Evolutionary conservation across 2,888 invertebrate species (phyloP), one percentile per base, ranked within the genome.

Genomic region (Rhorus exstirpatorius): DNA sequence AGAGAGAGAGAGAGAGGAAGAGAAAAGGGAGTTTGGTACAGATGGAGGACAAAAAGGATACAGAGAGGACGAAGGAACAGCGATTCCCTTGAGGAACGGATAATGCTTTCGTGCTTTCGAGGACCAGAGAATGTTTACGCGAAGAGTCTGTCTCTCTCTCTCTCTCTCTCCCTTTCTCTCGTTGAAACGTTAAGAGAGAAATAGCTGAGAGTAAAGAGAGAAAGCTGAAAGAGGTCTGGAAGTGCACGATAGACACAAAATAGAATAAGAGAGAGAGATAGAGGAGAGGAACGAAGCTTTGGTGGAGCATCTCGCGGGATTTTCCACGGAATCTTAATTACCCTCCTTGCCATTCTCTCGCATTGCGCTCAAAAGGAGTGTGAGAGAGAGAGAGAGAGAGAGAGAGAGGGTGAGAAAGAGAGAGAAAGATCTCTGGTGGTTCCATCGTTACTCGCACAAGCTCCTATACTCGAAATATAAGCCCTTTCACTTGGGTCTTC

Each of bases 281-380:
- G 74, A 46, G 21, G 10, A 17, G 58, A 31, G 19, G 19, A 46
- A 3, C 14, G 44, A 53, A 61, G 24, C 78, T 65, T 58, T 51
- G 67, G 70, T 38, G 63, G 44, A 74, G 70, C 44, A 63, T 60
- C 74, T 79, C 81, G 68, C 78, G 81, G 74, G 81, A 82, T 70
- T 78, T 82, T 78, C 78, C 78, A 31, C 74, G 78, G 78, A 78
- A 78, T 74, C 81, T 82, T 78, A 82, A 82, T 78, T 82, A 79
- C 81, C 74, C 81, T 82, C 51, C 68, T 68, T 70, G 74, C 70
- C 53, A 68, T 82, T 74, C 78, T 53, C 72, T 49, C 31, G 74
- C 61, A 76, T 60, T 53, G 58, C 60, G 70, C 60, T 49, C 60
- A 61, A 51, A 74, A 74, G 70, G 41, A 53, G 26, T n/a, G 24